phyloP scores from a whole-genome alignment of 2,113 vertebrate species.

The Upupa epops region DNA sequence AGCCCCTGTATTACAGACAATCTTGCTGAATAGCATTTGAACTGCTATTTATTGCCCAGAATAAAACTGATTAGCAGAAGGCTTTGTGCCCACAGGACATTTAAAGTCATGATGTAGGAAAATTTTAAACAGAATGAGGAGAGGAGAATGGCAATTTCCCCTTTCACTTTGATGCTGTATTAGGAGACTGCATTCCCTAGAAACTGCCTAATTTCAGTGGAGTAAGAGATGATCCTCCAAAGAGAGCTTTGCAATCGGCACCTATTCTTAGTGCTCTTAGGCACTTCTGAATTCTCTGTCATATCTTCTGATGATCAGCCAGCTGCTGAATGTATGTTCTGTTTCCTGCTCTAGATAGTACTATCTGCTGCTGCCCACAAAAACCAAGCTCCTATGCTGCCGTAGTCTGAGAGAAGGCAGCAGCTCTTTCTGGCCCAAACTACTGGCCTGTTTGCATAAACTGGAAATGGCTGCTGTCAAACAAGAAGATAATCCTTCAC shows the following conservation, averaged over 20 bases:
- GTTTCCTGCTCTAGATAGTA: background rate
- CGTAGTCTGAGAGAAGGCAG: background rate
- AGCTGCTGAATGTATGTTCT: background rate
- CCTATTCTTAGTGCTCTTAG: background rate
- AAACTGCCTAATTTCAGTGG: background rate
- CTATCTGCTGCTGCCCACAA: background rate
- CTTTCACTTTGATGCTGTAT: background rate
- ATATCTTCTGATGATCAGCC: background rate
- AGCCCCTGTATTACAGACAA: background rate
- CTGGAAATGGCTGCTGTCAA: background rate
- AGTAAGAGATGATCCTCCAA: background rate
- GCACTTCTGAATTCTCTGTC: background rate
- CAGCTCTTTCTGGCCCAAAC: background rate
- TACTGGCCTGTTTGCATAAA: background rate
- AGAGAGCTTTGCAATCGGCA: background rate
- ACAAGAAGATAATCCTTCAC: background rate
- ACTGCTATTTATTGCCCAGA: background rate
- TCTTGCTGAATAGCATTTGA: background rate
- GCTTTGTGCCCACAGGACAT: background rate
- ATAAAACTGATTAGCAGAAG: background rate
- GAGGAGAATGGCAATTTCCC: background rate
- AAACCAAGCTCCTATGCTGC: background rate
- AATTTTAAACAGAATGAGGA: background rate
- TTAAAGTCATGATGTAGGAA: background rate
- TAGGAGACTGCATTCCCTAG: background rate